phyloP scores from a whole-genome alignment of 2,797 vertebrate genomes.

The Masticophis lateralis region DNA sequence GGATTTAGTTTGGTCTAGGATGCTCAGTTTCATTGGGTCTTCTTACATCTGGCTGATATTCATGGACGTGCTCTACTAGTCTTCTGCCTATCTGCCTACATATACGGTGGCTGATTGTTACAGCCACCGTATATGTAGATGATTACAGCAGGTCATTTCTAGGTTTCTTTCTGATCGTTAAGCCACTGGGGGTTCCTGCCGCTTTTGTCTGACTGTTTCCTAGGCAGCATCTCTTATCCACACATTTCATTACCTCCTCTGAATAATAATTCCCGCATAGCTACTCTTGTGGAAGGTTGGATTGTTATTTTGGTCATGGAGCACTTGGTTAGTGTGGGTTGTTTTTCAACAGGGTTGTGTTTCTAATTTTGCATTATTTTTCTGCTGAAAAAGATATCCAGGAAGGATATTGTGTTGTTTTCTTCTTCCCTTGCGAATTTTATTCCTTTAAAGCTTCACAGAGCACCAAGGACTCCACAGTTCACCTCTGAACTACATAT shows the following conservation, averaged over 20 bases:
- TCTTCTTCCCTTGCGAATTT: background rate
- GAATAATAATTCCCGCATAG: background rate
- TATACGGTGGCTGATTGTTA: too few relatives aligned
- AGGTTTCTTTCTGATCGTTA: background rate
- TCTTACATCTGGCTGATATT: background rate
- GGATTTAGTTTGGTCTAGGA: background rate
- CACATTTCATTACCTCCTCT: background rate
- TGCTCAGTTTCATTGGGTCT: background rate
- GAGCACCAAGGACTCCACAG: background rate
- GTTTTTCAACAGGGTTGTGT: background rate
- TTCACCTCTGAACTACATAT: background rate
- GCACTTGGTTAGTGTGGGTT: background rate
- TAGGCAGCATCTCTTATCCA: background rate
- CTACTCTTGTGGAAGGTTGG: background rate
- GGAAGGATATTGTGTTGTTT: background rate
- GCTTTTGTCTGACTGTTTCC: background rate
- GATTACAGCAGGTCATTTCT: background rate
- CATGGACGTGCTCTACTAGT: background rate
- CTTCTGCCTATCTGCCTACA: background rate
- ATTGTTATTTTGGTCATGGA: background rate
- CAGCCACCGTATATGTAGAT: background rate
- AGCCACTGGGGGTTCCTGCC: background rate
- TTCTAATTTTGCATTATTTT: background rate
- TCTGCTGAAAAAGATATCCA: background rate
- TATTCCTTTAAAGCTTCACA: background rate